Conservation (phyloP, 1,140 invertebrate genomes). For the Caenorhabditis latens region DNA sequence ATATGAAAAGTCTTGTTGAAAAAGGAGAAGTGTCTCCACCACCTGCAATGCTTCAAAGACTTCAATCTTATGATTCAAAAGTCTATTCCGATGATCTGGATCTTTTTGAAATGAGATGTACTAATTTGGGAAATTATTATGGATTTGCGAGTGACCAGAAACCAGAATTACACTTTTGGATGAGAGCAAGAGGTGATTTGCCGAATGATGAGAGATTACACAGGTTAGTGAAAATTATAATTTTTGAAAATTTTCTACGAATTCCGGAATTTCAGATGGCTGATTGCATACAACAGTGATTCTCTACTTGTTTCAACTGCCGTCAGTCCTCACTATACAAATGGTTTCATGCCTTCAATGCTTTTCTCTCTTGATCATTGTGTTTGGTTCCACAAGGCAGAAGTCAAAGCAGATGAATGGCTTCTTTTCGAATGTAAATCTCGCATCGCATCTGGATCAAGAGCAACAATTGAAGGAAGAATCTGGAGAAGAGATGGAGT, state of each 20-base stretch:
- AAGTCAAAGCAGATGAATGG: conserved; percentile 65
- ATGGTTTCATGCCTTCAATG: conserved; percentile 61
- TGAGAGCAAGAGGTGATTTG: conserved; percentile 55
- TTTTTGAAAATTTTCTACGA: not conserved
- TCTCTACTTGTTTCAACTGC: conserved; percentile 55
- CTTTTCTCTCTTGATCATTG: conserved; percentile 66
- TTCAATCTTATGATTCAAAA: conserved; percentile 58
- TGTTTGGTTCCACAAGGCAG: conserved; percentile 64
- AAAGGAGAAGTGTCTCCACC: conserved; percentile 42
- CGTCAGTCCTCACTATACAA: conserved; percentile 60
- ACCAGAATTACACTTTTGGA: conserved; percentile 60
- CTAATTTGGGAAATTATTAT: conserved; percentile 35
- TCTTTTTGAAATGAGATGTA: conserved; percentile 46
- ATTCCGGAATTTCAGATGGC: conserved; percentile 39
- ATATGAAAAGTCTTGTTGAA: conserved; percentile 37
- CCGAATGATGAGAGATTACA: conserved; percentile 50
- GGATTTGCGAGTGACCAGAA: conserved; percentile 49
- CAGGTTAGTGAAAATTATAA: not conserved
- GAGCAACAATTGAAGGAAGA: conserved; percentile 45
- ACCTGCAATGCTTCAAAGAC: conserved; percentile 6
- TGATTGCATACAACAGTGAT: conserved; percentile 67
- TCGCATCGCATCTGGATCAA: conserved; percentile 23
- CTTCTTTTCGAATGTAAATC: conserved; percentile 65
- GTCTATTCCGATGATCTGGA: conserved; percentile 50
- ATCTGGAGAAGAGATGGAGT: conserved; percentile 58